These are phyloP conservation scores for Leptinotarsa peninsularis DNA, from an alignment of 2,888 invertebrate genomes.

Conservation along the genomic window DNA sequence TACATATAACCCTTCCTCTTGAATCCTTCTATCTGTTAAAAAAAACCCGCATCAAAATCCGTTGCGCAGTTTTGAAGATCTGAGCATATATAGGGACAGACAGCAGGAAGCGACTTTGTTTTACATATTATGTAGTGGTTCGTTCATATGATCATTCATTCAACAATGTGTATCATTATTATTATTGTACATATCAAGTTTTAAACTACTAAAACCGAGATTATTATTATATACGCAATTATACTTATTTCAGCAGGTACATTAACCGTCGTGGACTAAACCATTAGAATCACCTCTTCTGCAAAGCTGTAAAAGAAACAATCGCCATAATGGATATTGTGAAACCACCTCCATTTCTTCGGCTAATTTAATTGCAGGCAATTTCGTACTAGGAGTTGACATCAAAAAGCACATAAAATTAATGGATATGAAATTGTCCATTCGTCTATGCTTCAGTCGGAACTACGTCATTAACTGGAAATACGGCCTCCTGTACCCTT, in stretches of 20 bases:
- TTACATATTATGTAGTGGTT: no score
- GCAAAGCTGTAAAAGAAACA: not conserved
- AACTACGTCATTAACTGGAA: not conserved
- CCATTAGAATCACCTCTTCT: not conserved
- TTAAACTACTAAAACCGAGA: no score
- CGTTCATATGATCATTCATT: no score
- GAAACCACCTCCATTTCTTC: not conserved
- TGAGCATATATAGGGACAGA: no score
- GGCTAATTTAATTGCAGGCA: not conserved
- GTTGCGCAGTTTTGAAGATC: no score
- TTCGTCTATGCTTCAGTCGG: not conserved
- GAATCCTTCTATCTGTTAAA: no score
- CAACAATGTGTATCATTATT: no score
- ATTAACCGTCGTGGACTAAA: not conserved
- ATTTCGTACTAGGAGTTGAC: not conserved
- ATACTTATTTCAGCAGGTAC: not conserved
- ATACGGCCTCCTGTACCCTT: not conserved
- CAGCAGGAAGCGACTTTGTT: no score
- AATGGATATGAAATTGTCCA: not conserved
- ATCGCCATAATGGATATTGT: conserved; percentile 7
- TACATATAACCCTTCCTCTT: no score
- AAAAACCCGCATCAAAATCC: no score
- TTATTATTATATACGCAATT: not conserved
- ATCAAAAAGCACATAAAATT: conserved; percentile 8
- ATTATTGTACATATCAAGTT: no score